Base-by-base conservation (phyloP, 2,113 vertebrate species). In the Corythaeola cristata region DNA sequence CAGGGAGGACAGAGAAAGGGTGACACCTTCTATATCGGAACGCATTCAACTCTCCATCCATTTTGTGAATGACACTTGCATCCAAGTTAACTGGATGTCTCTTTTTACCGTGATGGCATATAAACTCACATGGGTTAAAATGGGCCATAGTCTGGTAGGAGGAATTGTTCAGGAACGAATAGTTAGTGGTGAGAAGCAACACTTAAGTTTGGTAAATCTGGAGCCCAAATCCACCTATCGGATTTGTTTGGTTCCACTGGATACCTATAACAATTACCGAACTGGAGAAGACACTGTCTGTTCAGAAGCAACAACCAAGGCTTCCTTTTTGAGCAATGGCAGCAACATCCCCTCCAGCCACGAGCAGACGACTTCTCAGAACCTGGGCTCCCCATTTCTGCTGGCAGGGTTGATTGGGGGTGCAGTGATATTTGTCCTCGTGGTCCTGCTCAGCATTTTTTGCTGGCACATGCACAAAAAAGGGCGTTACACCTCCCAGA, bases 401-500 rank as follows among this genome's bases (percentile, higher is more conserved):
- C 98, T 99, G 98, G 99, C 99, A 2, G 99, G 99, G 72, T 98
- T 99, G 96, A 99, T 99, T 60, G 99, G 99, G 86, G 99, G 99
- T 7, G 99, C 99, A 0, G 99, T 99, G 82, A 98, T 99, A 64
- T 98, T 99, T 90, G 98, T 99, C 92, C 98, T 99, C 2, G 98
- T 99, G 56, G 99, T 98, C 52, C 97, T 99, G 95, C 99, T 99
- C 56, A 97, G 99, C 71, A 90, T 99, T 87, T 99, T 99, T 97
- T 99, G 99, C 97, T 99, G 99, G 99, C 99, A 99, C 81, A 99
- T 99, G 99, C 99, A 99, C 99, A 99, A 99, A 98, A 99, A 99
- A 97, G 99, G 98, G 89, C 98, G 99, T 94, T 99, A 99, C 77
- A 98, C 98, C 78, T 99, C 99, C 56, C 98, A 98, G 98, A 99